Base-by-base conservation (phyloP, 2,113 vertebrate species). In the Tragelaphus buxtoni region DNA sequence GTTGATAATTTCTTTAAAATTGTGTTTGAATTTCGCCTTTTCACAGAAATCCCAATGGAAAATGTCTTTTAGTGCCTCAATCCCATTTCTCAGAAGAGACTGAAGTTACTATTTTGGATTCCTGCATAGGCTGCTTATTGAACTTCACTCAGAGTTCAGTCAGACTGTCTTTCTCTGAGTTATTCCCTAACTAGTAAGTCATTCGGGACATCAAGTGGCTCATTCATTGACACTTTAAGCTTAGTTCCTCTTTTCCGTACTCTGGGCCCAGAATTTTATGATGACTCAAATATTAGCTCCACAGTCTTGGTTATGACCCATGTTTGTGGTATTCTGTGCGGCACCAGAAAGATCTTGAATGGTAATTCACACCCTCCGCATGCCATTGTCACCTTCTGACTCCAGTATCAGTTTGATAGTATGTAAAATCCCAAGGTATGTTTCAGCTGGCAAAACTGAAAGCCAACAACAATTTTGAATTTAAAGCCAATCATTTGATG, bases 391-490 rank as follows among this genome's bases (percentile, higher is more conserved):
- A n/a, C 45, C 58, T 61, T 79, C n/a, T 49, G 79, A 77, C 30
- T 89, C 60, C 12, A 61, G 61, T n/a, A 45, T 42, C 72, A 76
- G 32, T 81, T 58, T 80, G 26, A 63, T 11, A 85, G 22, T 26
- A 22, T 60, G 1, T 88, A 58, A 96, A 91, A 83, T 55, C 53
- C 42, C 42, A 30, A 81, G 24, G 11, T 32, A 7, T 10, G 4
- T 28, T 80, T 76, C 61, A 65, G 35, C 30, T 30, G 63, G 49
- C 72, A 45, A 96, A 90, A 97, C 32, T 12, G 35, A 90, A 94
- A 90, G 30, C 7, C 32, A 89, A 42, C 26, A 58, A 45, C 18
- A 58, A 30, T 77, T 96, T 60, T 82, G 35, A 77, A 65, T 90
- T 95, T 79, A 61, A 94, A 82, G 26, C 26, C 17, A 72, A 32